Evolutionary conservation across 2,888 invertebrate species (phyloP).

Genomic region (Cephus pygmeus): DNA sequence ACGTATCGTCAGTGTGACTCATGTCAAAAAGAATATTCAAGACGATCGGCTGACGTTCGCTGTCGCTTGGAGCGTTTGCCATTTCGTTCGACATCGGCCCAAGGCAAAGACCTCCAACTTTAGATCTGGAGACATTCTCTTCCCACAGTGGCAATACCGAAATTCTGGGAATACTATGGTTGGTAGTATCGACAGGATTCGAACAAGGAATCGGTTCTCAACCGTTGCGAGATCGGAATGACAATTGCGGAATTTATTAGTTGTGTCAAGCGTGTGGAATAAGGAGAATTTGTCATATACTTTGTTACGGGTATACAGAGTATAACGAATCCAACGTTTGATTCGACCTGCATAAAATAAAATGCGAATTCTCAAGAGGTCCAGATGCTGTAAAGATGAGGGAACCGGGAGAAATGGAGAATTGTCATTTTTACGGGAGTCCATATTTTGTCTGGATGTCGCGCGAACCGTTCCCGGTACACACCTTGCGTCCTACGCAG

Average conservation of each 20-base stretch:
- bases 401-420: neutral
- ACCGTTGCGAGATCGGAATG: neutral
- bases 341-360: neutral
- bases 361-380: neutral
- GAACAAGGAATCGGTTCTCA: neutral
- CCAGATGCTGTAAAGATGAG: neutral
- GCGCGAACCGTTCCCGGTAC: slow-evolving; percentile 26
- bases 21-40: slow-evolving; percentile 49
- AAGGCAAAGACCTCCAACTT: neutral
- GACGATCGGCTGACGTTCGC: slow-evolving; percentile 7
- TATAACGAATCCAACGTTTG: neutral
- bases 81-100: slow-evolving; percentile 19
- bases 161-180: neutral
- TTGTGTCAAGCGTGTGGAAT: neutral
- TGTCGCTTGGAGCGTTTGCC: neutral
- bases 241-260: neutral
- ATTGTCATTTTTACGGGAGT: slow-evolving; percentile 31
- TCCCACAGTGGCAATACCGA: neutral
- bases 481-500: slow-evolving; percentile 48
- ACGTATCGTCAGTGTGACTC: slow-evolving; percentile 57
- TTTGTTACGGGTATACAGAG: neutral
- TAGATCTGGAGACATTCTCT: neutral
- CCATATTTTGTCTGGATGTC: slow-evolving; percentile 32
- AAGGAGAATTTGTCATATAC: neutral
- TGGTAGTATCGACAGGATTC: neutral